A percentile compares a stretch with the other conserved stretches of the same genome.
phyloP scores from a whole-genome alignment of 2,888 invertebrate species.

The Perizoma flavofasciatum region DNA sequence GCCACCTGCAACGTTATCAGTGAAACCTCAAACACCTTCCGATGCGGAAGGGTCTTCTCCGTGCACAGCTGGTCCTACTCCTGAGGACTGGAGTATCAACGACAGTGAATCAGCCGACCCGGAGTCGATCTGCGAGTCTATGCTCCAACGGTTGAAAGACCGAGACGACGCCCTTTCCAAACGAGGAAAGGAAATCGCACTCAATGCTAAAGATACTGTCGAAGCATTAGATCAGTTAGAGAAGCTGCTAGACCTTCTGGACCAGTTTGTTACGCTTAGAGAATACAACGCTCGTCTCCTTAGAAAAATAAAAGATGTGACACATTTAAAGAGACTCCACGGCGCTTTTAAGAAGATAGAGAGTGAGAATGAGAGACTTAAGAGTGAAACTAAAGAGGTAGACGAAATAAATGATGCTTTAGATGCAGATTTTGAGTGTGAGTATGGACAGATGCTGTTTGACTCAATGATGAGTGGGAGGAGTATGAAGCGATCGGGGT shows the following conservation, averaged over 20 bases:
- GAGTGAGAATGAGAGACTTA: slow-evolving; percentile 66
- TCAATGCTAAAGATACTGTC: slow-evolving; percentile 83
- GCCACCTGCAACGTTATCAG: slow-evolving; percentile 69
- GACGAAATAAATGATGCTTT: slow-evolving; percentile 76
- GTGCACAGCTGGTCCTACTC: slow-evolving; percentile 67
- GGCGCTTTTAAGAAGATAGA: slow-evolving; percentile 82
- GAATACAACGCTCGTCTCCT: slow-evolving; percentile 89
- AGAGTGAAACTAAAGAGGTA: slow-evolving; percentile 64
- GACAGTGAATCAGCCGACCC: slow-evolving; percentile 63
- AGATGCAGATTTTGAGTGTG: slow-evolving; percentile 84
- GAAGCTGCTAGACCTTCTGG: slow-evolving; percentile 89
- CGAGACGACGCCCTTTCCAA: slow-evolving; percentile 74
- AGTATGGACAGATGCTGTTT: slow-evolving; percentile 85
- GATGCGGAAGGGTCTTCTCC: slow-evolving; percentile 76
- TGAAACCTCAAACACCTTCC: slow-evolving; percentile 68
- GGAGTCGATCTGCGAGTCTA: slow-evolving; percentile 67
- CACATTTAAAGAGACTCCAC: slow-evolving; percentile 87
- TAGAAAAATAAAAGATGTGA: slow-evolving; percentile 87
- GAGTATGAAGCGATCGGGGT: slow-evolving; percentile 76
- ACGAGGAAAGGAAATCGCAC: slow-evolving; percentile 82
- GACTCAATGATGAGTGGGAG: slow-evolving; percentile 86
- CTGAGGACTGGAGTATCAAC: slow-evolving; percentile 64
- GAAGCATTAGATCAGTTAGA: slow-evolving; percentile 91
- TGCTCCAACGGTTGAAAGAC: slow-evolving; percentile 70
- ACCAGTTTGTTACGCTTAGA: slow-evolving; percentile 88